phyloP scores from a whole-genome alignment of 2,888 invertebrate species.

The Tholera decimalis region DNA sequence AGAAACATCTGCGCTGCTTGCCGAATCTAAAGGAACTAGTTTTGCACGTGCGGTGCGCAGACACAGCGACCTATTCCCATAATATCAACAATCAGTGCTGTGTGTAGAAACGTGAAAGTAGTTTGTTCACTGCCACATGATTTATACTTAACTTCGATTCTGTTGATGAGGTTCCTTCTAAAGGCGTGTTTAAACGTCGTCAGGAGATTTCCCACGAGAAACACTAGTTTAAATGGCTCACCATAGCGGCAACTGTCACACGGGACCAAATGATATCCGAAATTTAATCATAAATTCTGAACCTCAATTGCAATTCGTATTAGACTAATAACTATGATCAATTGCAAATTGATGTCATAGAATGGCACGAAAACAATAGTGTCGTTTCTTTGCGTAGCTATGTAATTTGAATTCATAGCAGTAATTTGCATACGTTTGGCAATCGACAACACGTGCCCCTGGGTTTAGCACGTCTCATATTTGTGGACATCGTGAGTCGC shows the following conservation, averaged over 20 bases:
- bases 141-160: conserved; percentile 62
- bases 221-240: conserved; percentile 46
- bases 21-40: conserved; percentile 68
- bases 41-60: conserved; percentile 67
- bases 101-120: conserved; percentile 67
- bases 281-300: conserved; percentile 62
- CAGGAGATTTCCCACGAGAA: conserved; percentile 75
- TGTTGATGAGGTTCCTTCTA: conserved; percentile 76
- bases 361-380: conserved; percentile 76
- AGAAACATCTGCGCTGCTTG: conserved; percentile 67
- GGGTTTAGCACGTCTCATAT: conserved; percentile 53
- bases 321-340: conserved; percentile 77
- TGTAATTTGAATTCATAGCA: conserved; percentile 77
- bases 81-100: conserved; percentile 58
- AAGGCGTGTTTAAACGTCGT: conserved; percentile 66
- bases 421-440: conserved; percentile 75
- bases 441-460: conserved; percentile 68
- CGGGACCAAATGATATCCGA: conserved; percentile 55
- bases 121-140: conserved; percentile 51
- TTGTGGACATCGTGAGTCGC: conserved; percentile 72
- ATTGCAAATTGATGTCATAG: conserved; percentile 78
- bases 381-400: conserved; percentile 65
- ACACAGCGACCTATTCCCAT: conserved; percentile 57
- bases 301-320: conserved; percentile 69
- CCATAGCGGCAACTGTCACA: conserved; percentile 41